Conservation (phyloP, 1,140 invertebrate species). For the Sarcophaga peregrina region DNA sequence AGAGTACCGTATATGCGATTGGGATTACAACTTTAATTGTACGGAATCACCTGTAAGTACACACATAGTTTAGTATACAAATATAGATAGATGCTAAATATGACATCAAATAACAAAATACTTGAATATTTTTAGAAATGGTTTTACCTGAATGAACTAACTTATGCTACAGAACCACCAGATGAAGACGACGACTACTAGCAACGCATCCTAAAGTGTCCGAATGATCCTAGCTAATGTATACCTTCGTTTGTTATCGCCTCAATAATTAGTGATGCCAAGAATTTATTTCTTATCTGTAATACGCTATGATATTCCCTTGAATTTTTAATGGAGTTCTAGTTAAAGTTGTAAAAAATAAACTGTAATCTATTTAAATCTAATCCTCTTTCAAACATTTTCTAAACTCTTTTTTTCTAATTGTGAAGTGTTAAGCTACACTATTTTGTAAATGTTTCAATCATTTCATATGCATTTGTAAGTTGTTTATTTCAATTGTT, state of each 20-base stretch:
- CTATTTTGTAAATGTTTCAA: slow-evolving; percentile 17
- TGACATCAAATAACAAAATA: slow-evolving; percentile 5
- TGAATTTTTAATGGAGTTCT: no score
- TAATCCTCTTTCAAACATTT: no score
- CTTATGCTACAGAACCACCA: slow-evolving; percentile 73
- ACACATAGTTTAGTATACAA: background rate
- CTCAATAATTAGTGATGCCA: background rate
- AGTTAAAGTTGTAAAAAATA: no score
- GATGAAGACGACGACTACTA: slow-evolving; percentile 67
- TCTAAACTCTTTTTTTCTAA: no score
- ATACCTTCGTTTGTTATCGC: background rate
- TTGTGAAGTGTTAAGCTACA: background rate
- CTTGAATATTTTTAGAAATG: slow-evolving; percentile 59
- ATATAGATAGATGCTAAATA: background rate
- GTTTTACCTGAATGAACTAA: slow-evolving; percentile 73
- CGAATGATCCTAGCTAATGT: background rate
- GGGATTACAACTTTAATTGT: slow-evolving; percentile 73
- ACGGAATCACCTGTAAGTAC: slow-evolving; percentile 66
- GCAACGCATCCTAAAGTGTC: background rate
- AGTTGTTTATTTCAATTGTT: slow-evolving; percentile 1
- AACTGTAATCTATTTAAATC: no score
- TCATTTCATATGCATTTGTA: background rate
- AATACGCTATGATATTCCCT: no score
- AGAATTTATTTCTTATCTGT: no score
- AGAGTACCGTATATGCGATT: slow-evolving; percentile 73